phyloP scores from a whole-genome alignment of 2,888 invertebrate species.

The Stenotaenia linearis region DNA sequence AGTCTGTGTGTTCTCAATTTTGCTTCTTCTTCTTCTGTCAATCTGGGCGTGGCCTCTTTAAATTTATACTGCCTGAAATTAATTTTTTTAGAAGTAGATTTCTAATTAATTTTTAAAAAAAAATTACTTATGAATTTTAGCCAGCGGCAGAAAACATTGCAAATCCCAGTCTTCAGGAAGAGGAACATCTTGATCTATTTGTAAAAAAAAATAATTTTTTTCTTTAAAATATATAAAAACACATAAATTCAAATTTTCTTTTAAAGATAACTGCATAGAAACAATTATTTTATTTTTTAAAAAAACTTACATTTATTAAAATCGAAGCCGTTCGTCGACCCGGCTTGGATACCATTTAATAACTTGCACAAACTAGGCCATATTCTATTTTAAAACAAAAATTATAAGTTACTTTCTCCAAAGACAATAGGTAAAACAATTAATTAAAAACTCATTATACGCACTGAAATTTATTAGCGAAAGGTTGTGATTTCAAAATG shows the following conservation, averaged over 20 bases:
- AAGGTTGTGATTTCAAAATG: slow-evolving; percentile 47
- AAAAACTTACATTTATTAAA: slow-evolving; percentile 54
- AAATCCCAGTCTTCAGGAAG: slow-evolving; percentile 73
- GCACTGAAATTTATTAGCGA: slow-evolving; percentile 39
- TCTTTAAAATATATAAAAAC: neutral
- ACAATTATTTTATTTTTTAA: neutral
- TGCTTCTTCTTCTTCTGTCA: slow-evolving; percentile 42
- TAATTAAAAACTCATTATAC: slow-evolving; percentile 21
- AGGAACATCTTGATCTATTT: slow-evolving; percentile 58
- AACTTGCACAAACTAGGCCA: slow-evolving; percentile 73
- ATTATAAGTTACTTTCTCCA: neutral
- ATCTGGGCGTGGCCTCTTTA: slow-evolving; percentile 41
- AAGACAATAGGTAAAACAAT: neutral
- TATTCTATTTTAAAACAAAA: slow-evolving; percentile 49
- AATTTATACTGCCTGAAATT: slow-evolving; percentile 43
- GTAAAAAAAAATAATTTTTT: neutral
- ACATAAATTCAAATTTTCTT: slow-evolving; percentile 1
- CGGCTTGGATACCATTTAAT: slow-evolving; percentile 60
- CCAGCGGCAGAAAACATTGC: slow-evolving; percentile 70
- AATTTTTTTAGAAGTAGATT: neutral
- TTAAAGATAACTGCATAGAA: too few relatives aligned
- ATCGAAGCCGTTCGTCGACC: slow-evolving; percentile 51
- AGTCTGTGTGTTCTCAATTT: slow-evolving; percentile 45
- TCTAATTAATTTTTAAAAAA: neutral
- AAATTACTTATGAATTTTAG: slow-evolving; percentile 44